These are phyloP conservation scores for Sisor rabdophorus DNA, from an alignment of 2,113 vertebrate species.

Conservation along the genomic window DNA sequence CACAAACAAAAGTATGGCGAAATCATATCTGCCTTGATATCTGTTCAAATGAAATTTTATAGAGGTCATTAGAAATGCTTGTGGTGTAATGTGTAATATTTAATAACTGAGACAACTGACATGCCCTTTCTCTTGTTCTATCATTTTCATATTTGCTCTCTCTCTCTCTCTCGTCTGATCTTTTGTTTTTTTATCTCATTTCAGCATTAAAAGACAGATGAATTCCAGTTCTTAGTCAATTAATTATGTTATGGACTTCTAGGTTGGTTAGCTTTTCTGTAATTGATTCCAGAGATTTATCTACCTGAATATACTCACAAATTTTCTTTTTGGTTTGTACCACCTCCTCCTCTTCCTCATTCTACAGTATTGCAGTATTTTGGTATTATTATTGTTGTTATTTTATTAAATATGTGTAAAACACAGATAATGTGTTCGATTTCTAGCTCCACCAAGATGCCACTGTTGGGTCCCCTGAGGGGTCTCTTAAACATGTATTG, in stretches of 20 bases:
- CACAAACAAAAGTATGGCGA: slow-evolving; percentile 63
- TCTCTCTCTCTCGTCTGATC: slow-evolving; percentile 47
- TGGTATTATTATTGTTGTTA: too few species aligned
- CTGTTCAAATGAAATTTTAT: slow-evolving; percentile 67
- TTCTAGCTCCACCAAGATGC: too few species aligned
- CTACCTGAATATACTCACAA: slow-evolving; percentile 41
- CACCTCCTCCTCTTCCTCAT: slow-evolving; percentile 25
- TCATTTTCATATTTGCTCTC: slow-evolving; percentile 13
- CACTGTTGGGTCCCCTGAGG: too few species aligned
- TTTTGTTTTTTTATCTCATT: slow-evolving; percentile 59
- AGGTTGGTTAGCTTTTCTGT: slow-evolving; percentile 36
- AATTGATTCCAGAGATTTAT: slow-evolving; percentile 45
- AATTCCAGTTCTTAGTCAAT: slow-evolving; percentile 63
- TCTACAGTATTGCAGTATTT: background rate
- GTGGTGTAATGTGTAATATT: slow-evolving; percentile 61
- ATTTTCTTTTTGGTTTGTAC: slow-evolving; percentile 8
- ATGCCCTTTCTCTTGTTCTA: background rate
- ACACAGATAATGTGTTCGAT: too few species aligned
- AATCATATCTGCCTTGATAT: slow-evolving; percentile 66
- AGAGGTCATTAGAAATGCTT: slow-evolving; percentile 70
- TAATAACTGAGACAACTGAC: slow-evolving; percentile 61
- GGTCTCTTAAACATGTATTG: too few species aligned
- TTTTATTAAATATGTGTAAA: too few species aligned
- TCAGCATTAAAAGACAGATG: slow-evolving; percentile 53
- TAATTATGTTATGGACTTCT: slow-evolving; percentile 59